Evolutionary conservation across 1,140 invertebrate genomes (phyloP).

Genomic region (Trichoplusia ni): DNA sequence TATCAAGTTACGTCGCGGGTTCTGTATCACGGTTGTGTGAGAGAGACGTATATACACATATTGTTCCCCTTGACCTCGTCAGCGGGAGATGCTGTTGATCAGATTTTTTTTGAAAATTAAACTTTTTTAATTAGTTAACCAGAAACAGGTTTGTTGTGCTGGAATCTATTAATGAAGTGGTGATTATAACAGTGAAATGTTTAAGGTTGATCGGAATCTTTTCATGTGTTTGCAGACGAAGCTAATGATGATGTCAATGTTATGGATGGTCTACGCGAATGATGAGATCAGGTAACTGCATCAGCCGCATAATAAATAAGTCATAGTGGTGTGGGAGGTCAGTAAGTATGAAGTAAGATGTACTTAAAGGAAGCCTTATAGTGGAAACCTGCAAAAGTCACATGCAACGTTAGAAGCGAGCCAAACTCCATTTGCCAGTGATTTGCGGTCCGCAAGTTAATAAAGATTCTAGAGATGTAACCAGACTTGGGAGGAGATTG

Average conservation of each 20-base stretch:
- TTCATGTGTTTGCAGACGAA: too few species aligned
- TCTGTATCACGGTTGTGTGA: constrained; percentile 50
- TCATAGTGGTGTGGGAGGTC: too few species aligned
- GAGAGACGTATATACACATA: constrained; percentile 56
- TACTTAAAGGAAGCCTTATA: neutral
- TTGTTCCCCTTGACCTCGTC: constrained; percentile 43
- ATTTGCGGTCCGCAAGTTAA: neutral
- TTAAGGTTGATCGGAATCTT: neutral
- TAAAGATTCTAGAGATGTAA: neutral
- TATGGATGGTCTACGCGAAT: too few species aligned
- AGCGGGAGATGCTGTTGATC: constrained; percentile 44
- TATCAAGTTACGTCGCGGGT: constrained; percentile 68
- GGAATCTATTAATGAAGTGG: constrained; percentile 15
- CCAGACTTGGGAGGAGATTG: neutral
- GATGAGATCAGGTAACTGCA: too few species aligned
- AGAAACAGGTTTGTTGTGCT: constrained; percentile 36
- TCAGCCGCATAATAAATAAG: too few species aligned
- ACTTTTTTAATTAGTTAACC: constrained; percentile 50
- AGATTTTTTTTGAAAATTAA: constrained; percentile 48
- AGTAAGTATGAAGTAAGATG: neutral
- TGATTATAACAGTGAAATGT: neutral
- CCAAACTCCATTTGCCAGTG: neutral
- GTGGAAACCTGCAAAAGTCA: neutral
- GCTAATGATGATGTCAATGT: too few species aligned
- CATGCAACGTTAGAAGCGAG: constrained; percentile 1